Base-by-base conservation (phyloP, 2,797 vertebrate species). In the Tapera naevia region DNA sequence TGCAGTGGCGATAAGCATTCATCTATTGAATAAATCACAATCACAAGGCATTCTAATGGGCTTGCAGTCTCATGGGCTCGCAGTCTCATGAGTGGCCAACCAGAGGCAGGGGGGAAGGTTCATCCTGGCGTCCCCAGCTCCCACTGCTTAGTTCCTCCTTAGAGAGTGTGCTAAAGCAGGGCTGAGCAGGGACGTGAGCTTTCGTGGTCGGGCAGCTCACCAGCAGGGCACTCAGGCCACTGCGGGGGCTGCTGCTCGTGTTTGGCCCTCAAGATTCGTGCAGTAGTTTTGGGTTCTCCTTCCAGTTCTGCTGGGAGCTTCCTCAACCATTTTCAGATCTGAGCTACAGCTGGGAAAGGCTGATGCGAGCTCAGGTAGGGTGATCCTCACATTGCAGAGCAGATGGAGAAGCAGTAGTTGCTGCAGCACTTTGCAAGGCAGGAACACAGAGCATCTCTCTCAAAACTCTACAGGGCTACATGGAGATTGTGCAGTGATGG, bases 11-110 rank as follows among this genome's bases (percentile, higher is more conserved):
- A 32, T 7, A 11, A 11, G 45, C 39, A 54, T 46, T 21, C 13
- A 69, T 9, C 12, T 41, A 16, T 13, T 45, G 33, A 79, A 35
- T 28, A 45, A 61, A 61, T 50, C 60, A 61, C 1, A 1, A 33
- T 79, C 70, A 61, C 2, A 3, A 79, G 50, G 32, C 27, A 35
- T 17, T 10, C 57, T 46, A 37, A n/a, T 11, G 24, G 54, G 7
- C 32, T 35, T 10, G 2, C 1, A 39, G 62, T 35, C 33, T 51
- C 1, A 0, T 17, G 23, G 54, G 7, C 32, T 35, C 10, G 2
- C 1, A 39, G 62, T 35, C 33, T 51, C 1, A 0, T 17, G 23
- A 79, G 53, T 4, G 9, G 33, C 7, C 22, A 86, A 79, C 8
- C 1, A 6, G 37, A 71, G 15, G 13, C 12, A 4, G 17, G 11